phyloP scores from a whole-genome alignment of 2,113 vertebrate species.

The Hoplias malabaricus region DNA sequence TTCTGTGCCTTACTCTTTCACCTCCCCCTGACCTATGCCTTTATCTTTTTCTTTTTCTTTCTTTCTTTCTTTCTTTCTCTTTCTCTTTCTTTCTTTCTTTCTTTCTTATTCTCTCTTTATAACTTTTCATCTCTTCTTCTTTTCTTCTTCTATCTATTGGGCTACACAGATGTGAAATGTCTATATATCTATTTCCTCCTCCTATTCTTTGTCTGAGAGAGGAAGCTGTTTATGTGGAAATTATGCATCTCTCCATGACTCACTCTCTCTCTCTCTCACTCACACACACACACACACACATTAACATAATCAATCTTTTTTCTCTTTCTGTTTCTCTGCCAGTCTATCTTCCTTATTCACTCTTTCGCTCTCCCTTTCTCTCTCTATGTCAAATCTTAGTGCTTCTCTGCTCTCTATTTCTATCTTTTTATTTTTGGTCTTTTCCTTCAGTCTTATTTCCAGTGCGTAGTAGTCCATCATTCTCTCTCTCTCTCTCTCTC shows the following conservation, averaged over 20 bases:
- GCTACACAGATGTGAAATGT: not conserved
- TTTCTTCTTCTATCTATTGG: not conserved
- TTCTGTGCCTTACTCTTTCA: not conserved
- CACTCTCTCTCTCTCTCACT: no score
- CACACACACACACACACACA: no score
- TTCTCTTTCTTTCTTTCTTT: not conserved
- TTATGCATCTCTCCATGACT: not conserved
- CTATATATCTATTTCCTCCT: not conserved
- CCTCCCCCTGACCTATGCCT: no score
- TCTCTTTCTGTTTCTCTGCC: no score
- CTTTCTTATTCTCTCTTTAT: not conserved
- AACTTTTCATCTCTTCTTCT: not conserved
- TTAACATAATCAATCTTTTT: no score
- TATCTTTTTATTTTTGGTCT: no score
- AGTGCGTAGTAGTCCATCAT: no score
- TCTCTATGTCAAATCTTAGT: no score
- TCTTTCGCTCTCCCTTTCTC: no score
- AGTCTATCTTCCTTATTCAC: no score
- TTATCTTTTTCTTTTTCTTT: not conserved
- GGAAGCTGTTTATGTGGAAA: not conserved
- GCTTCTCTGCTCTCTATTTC: no score
- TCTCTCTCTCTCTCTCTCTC: not conserved
- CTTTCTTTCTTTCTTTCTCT: not conserved
- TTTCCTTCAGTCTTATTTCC: no score
- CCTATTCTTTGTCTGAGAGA: not conserved